Evolutionary conservation across 1,140 invertebrate species (phyloP).

Genomic region (Euglossa dilemma): DNA sequence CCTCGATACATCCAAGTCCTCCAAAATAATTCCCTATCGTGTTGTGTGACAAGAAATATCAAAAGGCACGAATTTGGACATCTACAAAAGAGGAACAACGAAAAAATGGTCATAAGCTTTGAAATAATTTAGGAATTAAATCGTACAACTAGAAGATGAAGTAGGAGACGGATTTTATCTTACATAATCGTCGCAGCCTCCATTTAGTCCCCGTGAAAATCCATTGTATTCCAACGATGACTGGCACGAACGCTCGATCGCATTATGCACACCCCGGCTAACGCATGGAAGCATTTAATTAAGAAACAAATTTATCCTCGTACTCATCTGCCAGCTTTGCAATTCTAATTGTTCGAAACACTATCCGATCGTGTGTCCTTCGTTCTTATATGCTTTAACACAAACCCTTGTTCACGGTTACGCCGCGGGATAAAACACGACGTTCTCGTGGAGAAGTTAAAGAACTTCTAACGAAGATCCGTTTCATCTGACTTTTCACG

Average conservation of each 20-base stretch:
- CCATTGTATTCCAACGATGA: constrained; percentile 28
- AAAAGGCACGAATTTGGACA: too few species aligned
- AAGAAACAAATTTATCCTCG: not conserved
- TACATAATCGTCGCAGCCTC: not conserved
- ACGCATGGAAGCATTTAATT: not conserved
- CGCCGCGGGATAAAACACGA: not conserved
- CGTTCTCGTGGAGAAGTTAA: not conserved
- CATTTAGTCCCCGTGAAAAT: constrained; percentile 1
- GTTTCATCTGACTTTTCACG: constrained; percentile 5
- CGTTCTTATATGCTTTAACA: too few species aligned
- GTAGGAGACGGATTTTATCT: not conserved
- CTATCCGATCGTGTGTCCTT: too few species aligned
- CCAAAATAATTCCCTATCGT: not conserved
- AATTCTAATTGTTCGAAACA: not conserved
- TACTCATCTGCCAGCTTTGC: not conserved
- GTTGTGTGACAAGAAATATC: too few species aligned
- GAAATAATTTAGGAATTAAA: too few species aligned
- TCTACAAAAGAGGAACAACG: too few species aligned
- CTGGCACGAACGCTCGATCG: not conserved
- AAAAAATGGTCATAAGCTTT: too few species aligned
- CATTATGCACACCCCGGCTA: not conserved
- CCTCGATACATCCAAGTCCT: too few species aligned
- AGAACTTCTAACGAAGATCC: not conserved
- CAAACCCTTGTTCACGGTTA: not conserved
- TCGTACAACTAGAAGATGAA: not conserved